Evolutionary conservation across 2,113 vertebrate species (phyloP), one percentile per base, ranked within the genome.

Genomic region (Nyctibius bracteatus): DNA sequence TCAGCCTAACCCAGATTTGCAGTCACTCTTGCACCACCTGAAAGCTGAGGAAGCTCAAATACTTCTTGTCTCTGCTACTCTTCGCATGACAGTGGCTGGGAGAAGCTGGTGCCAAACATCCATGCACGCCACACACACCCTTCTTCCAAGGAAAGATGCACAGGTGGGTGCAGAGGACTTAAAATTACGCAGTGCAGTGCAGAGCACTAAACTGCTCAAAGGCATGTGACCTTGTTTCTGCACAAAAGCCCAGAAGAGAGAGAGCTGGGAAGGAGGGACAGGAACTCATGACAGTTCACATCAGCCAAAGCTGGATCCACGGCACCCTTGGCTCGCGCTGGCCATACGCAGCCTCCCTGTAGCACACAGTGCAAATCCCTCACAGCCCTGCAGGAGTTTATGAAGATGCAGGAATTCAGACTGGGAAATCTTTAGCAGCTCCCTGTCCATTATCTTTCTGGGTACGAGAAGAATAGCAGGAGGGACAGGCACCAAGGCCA

Each of bases 71-170:
- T 37, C 49, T 74, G 72, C 62, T 54, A 43, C 54, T 58, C 49
- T 68, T 86, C 0, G 0, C 18, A 18, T 0, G 4, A 52, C 47
- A 52, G 31, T 0, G 1, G 35, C 35, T 55, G 21, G 16, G 12
- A 72, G 74, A 73, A 37, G 31, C 39, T 68, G 23, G 10, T 51
- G 21, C 59, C 43, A 68, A 73, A 63, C 49, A 28, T 41, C 54
- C 33, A 19, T 6, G 10, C 15, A 10, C 0, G 2, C 25, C 0
- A 0, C 44, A 35, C 0, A 0, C 21, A 35, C 30, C 12, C 19
- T 80, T 78, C 59, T 62, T 68, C 21, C 55, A 86, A 46, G 59
- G n/a, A 61, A 94, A 35, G 10, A 67, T 18, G 55, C 28, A 43
- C 13, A 5, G 16, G 37, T 14, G 31, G 51, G 25, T 5, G 3